phyloP scores from a whole-genome alignment of 2,888 invertebrate species.

The Bibio marci region DNA sequence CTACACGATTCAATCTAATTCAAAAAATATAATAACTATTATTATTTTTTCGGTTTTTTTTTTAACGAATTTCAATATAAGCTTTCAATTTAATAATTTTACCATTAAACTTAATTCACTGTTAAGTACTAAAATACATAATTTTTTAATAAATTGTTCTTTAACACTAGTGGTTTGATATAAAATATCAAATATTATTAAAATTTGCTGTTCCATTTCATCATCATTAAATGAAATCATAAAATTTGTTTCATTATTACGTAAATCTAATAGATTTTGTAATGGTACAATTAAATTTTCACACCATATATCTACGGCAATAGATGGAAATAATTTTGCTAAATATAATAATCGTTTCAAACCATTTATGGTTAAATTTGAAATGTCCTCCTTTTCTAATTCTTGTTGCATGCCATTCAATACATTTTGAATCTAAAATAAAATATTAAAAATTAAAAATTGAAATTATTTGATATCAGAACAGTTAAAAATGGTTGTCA shows the following conservation, averaged over 20 bases:
- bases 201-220: conserved; percentile 78
- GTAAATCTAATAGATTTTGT: no score
- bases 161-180: conserved; percentile 86
- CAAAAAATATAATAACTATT: no score
- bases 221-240: conserved; percentile 56
- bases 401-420: conserved; percentile 63
- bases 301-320: no score
- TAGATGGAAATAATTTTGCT: conserved; percentile 84
- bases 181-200: conserved; percentile 77
- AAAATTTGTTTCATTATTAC: no score
- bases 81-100: not conserved
- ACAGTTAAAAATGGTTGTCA: no score
- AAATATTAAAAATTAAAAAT: not conserved
- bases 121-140: conserved; percentile 68
- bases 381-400: conserved; percentile 47
- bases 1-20: conserved; percentile 67
- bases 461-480: no score
- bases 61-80: no score
- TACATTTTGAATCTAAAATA: conserved; percentile 40
- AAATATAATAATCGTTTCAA: conserved; percentile 79
- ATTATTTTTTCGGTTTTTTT: no score
- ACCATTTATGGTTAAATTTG: conserved; percentile 72
- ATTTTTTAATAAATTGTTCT: conserved; percentile 68
- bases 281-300: no score
- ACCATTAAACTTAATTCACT: conserved; percentile 67